Evolutionary conservation across 1,140 invertebrate species (phyloP), one percentile per base, ranked within the genome.

Genomic region (Drosophila orosa): DNA sequence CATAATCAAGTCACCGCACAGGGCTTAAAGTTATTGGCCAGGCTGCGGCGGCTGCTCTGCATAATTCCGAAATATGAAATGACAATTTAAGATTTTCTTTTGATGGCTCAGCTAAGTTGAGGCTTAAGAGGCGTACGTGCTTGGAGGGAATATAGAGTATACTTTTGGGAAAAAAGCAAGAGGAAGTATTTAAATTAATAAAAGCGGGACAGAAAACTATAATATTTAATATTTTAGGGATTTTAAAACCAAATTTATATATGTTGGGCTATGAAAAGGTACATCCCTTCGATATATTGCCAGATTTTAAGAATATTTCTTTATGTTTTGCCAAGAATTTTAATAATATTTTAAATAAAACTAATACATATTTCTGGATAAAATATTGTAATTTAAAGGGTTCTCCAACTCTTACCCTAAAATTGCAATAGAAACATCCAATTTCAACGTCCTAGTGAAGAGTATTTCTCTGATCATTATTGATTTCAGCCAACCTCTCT

Each of bases 61-160:
- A 83, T 84, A 47, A 73, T 56, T 59, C 76, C 72, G 22, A 59
- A 63, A 83, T 73, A 69, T 52, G 60, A 74, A 80, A 79, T 67
- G 83, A 83, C 79, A 87, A 58, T 63, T 86, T 82, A 75, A 82
- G 83, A 76, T 79, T 76, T 69, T 47, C 22, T 19, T 37, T 42
- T 45, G 65, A 77, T 63, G 57, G 59, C 60, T 63, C 35, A 75
- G 69, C 71, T 37, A 17, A 57, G 71, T 42, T 60, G 15, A 17
- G 37, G 37, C 37, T 42, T 55, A 57, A 57, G 15, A 22, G 12
- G 31, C 29, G 60, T 35, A 86, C 82, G 78, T 85, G 82, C 85
- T 61, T 65, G 60, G 29, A 9, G 2, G 3, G 42, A 48, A 59
- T 52, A 19, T 7, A 17, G 27, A 22, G 25, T 33, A 47, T 9